phyloP scores from a whole-genome alignment of 2,113 vertebrate genomes.

The Thunnus maccoyii region DNA sequence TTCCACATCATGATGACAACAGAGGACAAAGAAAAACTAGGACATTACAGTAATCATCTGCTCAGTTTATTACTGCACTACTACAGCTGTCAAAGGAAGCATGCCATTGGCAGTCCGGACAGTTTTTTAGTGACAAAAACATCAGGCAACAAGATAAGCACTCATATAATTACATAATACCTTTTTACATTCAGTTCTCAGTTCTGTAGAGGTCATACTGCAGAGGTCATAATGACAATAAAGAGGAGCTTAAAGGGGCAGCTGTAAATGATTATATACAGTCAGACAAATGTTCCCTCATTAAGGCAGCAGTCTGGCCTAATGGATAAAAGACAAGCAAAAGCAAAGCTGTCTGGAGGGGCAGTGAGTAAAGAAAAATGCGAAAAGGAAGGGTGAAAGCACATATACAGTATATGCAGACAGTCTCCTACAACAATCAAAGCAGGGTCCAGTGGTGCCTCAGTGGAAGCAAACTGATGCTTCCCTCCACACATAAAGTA shows the following conservation, averaged over 20 bases:
- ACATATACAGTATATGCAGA: too few relatives aligned
- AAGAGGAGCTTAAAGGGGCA: background rate
- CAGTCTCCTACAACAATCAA: too few relatives aligned
- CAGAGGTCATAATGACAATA: background rate
- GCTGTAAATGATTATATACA: background rate
- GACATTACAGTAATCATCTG: background rate
- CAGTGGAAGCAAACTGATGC: too few relatives aligned
- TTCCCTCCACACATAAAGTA: too few relatives aligned
- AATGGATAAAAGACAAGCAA: too few relatives aligned
- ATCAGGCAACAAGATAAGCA: too few relatives aligned
- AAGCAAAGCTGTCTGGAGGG: too few relatives aligned
- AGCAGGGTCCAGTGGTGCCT: too few relatives aligned
- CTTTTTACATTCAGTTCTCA: background rate
- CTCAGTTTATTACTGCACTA: background rate
- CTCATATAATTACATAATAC: background rate
- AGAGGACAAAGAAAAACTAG: background rate
- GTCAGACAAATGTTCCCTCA: background rate
- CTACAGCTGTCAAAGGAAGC: background rate
- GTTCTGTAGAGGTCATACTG: background rate
- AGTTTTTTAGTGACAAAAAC: too few relatives aligned
- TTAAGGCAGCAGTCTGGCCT: background rate
- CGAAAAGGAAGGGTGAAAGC: too few relatives aligned
- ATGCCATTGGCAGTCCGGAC: background rate
- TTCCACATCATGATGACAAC: background rate
- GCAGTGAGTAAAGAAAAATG: too few relatives aligned